Conservation (phyloP, 1,140 invertebrate species). For the Sinonovacula constricta region DNA sequence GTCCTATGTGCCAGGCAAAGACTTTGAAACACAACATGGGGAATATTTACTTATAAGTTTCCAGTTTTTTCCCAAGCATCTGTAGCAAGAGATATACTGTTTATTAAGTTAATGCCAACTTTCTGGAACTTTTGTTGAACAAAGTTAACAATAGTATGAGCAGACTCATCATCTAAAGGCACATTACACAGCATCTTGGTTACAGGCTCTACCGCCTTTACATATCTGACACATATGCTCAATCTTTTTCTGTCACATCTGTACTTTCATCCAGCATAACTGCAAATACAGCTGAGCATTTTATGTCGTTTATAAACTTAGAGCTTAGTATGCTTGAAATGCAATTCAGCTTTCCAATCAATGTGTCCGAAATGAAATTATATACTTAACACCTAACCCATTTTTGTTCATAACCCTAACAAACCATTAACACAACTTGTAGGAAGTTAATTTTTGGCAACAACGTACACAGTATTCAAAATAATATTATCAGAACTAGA, state of each 20-base stretch:
- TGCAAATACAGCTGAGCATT: not conserved
- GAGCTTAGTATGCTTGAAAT: not conserved
- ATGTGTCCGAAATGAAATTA: conserved; percentile 27
- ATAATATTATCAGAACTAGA: too few species aligned
- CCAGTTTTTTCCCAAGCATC: conserved; percentile 36
- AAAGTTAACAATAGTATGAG: conserved; percentile 25
- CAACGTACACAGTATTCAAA: too few species aligned
- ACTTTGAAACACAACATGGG: conserved; percentile 19
- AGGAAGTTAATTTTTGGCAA: too few species aligned
- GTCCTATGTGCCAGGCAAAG: conserved; percentile 23
- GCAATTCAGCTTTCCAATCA: conserved; percentile 3
- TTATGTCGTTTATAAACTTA: conserved; percentile 1
- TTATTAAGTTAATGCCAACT: not conserved
- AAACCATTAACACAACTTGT: not conserved
- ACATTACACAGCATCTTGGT: not conserved
- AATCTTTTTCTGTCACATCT: conserved; percentile 26
- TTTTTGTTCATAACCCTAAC: conserved; percentile 5
- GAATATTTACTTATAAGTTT: conserved; percentile 19
- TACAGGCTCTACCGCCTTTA: not conserved
- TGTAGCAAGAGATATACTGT: conserved; percentile 26
- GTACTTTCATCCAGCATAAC: conserved; percentile 21
- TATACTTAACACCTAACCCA: conserved; percentile 13
- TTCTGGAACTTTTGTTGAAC: not conserved
- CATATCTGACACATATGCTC: conserved; percentile 10
- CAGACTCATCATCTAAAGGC: not conserved